Evolutionary conservation across 2,888 invertebrate species (phyloP), one percentile per base, ranked within the genome.

Genomic region (Drosophila macrospina): DNA sequence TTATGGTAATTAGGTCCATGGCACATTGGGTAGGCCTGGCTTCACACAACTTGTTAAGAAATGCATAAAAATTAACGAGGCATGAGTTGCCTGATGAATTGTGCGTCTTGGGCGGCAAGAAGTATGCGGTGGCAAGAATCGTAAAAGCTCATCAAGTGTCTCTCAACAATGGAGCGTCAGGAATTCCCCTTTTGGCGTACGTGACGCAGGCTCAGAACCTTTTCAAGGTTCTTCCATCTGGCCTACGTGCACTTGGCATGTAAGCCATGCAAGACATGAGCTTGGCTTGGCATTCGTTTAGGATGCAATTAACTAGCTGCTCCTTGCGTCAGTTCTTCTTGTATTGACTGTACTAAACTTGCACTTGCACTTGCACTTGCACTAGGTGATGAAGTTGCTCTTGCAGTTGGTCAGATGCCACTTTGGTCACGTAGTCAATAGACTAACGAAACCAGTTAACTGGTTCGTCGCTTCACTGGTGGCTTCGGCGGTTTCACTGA

Each of bases 201-300:
- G 63, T 55, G 54, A 47, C 44, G 50, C 60, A 65, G 60, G 51
- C 71, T 30, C 54, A 78, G 70, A 85, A 75, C 78, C 69, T 87
- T 78, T 80, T 86, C 89, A 89, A 86, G 86, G 86, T 80, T 83
- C n/a, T 45, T 32, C 34, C 44, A 11, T 63, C 39, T 52, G 64
- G 74, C 47, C 62, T 75, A 89, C 89, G 80, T 80, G 86, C 69
- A 52, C 56, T 52, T 54, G 60, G 81, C 88, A 84, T 84, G 88
- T 87, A 81, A 52, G 52, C 74, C 62, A 64, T n/a, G n/a, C n/a
- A n/a, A n/a, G n/a, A 44, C 15, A 15, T 36, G 45, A 41, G 16
- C 62, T 52, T 50, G 37, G 51, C 55, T 28, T 45, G 52, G 28
- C 6, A 39, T 73, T 63, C 75, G 66, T 69, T 74, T 70, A 54